Base-by-base conservation (phyloP, 2,113 vertebrate genomes). In the Notothenia coriiceps region DNA sequence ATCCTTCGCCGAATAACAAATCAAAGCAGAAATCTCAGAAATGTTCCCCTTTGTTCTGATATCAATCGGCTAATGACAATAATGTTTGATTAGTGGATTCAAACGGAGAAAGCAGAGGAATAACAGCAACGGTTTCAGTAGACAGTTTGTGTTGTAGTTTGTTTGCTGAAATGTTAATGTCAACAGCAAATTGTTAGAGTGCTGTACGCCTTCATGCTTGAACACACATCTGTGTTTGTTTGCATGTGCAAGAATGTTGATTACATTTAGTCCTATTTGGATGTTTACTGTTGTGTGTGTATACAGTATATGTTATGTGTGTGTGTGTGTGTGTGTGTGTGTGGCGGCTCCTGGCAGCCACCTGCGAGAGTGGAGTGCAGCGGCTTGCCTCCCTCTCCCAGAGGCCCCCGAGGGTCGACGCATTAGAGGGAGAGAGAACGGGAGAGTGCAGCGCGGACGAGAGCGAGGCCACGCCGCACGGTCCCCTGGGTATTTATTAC, bases 401-500 rank as follows among this genome's bases (percentile, higher is more conserved):
- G 86, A 88, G 88, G 89, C 87, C 90, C 88, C 86, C 68, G 60
- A 71, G 90, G 94, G 94, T 94, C 92, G 91, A 92, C 88, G 88
- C 95, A 95, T 96, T 96, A 95, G 89, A 91, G 90, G 84, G 81
- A 90, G 88, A 71, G 77, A 85, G 80, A 79, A 56, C 63, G 83
- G 77, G 94, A 60, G 87, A 91, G 88, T 50, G 85, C 90, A 75
- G 90, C 50, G 43, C 77, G 81, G 92, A 92, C 74, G 90, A 93
- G 92, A 93, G 94, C 66, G 85, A 85, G 94, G 93, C 91, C 91
- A 92, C 90, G 93, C 91, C 82, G 86, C 89, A 51, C 86, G 71
- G 90, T 93, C 93, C 94, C 92, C 90, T 93, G 93, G 91, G 93
- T 95, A 94, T 95, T 96, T 95, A 96, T 95, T 95, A 95, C 94